These are phyloP conservation scores for Epinephelus fuscoguttatus DNA, from an alignment of 2,113 vertebrate genomes.

Conservation along the genomic window DNA sequence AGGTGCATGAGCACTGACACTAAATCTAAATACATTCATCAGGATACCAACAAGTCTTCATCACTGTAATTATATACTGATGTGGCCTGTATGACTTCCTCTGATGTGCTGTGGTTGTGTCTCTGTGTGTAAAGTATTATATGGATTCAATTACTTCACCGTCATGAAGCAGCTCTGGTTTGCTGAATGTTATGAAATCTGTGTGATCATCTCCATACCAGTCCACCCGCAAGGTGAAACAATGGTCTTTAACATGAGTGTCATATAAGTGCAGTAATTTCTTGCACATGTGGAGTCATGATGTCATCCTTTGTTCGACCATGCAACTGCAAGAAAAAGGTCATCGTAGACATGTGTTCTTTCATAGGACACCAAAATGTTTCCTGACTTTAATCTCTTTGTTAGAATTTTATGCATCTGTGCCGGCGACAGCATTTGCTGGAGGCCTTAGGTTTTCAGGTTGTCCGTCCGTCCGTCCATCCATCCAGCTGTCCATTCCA, in stretches of 20 bases:
- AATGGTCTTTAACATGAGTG: neutral
- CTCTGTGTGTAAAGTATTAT: neutral
- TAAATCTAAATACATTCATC: neutral
- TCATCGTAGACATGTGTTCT: neutral
- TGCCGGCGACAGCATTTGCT: no score
- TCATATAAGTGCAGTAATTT: constrained; percentile 4
- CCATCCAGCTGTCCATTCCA: no score
- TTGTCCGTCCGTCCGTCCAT: no score
- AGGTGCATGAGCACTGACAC: neutral
- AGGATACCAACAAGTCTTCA: neutral
- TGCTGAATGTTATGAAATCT: constrained; percentile 8
- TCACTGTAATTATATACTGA: neutral
- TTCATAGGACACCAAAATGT: neutral
- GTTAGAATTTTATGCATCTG: neutral
- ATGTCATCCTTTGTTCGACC: constrained; percentile 11
- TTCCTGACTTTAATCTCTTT: neutral
- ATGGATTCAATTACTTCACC: constrained; percentile 1
- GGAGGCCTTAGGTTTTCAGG: no score
- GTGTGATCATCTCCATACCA: neutral
- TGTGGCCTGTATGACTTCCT: constrained; percentile 1
- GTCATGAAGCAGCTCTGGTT: neutral
- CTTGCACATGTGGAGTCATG: constrained; percentile 20
- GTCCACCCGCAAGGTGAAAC: neutral
- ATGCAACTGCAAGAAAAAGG: neutral
- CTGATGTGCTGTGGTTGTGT: constrained; percentile 5